Evolutionary conservation across 2,888 invertebrate species (phyloP).

Genomic region (Spodoptera exigua): DNA sequence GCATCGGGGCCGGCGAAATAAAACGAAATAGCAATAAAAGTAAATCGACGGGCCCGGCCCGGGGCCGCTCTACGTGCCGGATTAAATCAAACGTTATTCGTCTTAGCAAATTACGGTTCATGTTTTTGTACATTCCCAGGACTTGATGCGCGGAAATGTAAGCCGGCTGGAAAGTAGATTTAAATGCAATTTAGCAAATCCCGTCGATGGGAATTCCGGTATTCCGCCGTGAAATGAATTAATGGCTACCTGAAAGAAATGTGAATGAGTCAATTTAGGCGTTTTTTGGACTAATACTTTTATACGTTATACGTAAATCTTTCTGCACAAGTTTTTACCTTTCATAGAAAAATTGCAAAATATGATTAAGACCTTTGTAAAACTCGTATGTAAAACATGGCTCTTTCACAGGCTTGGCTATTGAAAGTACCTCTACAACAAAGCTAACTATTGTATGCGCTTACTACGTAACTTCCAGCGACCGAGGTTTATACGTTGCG

Average conservation of each 20-base stretch:
- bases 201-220: conserved; percentile 63
- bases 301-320: background rate
- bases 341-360: conserved; percentile 2
- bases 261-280: conserved; percentile 24
- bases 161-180: conserved; percentile 73
- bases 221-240: conserved; percentile 44
- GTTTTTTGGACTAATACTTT: conserved; percentile 21
- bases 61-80: conserved; percentile 80
- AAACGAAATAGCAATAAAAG: conserved; percentile 88
- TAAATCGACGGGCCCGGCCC: conserved; percentile 83
- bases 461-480: conserved; percentile 68
- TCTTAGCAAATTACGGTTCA: conserved; percentile 87
- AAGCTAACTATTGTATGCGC: conserved; percentile 68
- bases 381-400: background rate
- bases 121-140: conserved; percentile 80
- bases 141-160: conserved; percentile 78
- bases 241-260: conserved; percentile 31
- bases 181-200: conserved; percentile 74
- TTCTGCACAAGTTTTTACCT: too few relatives aligned
- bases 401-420: conserved; percentile 39
- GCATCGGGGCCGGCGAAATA: conserved; percentile 77
- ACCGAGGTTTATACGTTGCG: conserved; percentile 78
- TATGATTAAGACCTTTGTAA: background rate
- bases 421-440: conserved; percentile 60
- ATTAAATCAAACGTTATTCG: conserved; percentile 88